These are phyloP conservation scores for Macquaria australasica DNA, from an alignment of 2,113 vertebrate species.

Conservation along the genomic window DNA sequence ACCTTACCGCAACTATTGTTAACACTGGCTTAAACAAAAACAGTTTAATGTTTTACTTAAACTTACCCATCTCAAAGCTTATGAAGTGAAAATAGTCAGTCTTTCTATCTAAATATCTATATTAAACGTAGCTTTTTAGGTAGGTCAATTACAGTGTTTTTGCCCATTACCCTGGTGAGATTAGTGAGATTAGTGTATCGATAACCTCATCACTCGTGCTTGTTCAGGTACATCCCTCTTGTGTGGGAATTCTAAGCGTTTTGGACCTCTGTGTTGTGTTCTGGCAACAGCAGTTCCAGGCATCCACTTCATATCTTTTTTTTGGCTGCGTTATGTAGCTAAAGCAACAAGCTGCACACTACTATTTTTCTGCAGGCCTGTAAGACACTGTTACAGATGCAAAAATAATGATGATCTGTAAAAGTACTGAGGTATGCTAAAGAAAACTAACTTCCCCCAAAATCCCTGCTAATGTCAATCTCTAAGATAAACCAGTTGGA, in stretches of 20 bases:
- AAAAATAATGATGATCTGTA: slow-evolving; percentile 26
- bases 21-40: no score
- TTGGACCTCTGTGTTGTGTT: not conserved
- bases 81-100: not conserved
- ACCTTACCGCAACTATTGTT: not conserved
- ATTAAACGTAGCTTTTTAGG: not conserved
- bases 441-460: slow-evolving; percentile 28
- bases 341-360: not conserved
- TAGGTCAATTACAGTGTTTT: not conserved
- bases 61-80: not conserved
- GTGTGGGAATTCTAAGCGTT: not conserved
- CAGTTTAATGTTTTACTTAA: not conserved
- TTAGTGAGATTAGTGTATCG: not conserved
- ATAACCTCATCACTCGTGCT: not conserved
- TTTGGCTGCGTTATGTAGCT: not conserved
- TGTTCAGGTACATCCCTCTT: not conserved
- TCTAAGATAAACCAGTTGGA: slow-evolving; percentile 40
- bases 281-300: not conserved
- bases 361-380: not conserved
- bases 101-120: not conserved
- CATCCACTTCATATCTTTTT: not conserved
- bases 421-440: slow-evolving; percentile 17
- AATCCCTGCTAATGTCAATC: slow-evolving; percentile 53
- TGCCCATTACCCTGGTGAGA: not conserved
- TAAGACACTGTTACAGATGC: not conserved